Conservation (phyloP, 2,888 invertebrate genomes). For the Ctena decussata region DNA sequence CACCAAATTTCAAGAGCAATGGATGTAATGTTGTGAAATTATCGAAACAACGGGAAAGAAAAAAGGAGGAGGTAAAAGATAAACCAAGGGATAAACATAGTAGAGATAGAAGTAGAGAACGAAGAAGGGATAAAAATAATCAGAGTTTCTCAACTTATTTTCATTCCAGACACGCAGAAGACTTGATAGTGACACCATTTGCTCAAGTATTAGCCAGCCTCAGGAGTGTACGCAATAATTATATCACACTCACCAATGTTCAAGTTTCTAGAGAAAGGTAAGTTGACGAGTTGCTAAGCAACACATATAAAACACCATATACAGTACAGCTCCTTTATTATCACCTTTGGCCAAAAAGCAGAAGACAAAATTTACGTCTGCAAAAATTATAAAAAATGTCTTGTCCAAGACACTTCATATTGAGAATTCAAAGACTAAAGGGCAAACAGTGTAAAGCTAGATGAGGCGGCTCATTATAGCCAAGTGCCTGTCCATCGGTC, state of each 20-base stretch:
- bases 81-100: neutral
- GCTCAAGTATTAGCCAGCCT: slow-evolving; percentile 99
- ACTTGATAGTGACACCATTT: slow-evolving; percentile 99
- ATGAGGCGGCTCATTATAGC: too few species aligned
- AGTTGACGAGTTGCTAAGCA: too few species aligned
- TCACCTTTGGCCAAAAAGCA: too few species aligned
- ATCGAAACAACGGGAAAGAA: slow-evolving; percentile 61
- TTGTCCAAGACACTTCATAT: too few species aligned
- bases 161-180: slow-evolving; percentile 96
- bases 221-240: slow-evolving; percentile 99
- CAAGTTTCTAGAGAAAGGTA: slow-evolving; percentile 82
- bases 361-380: too few species aligned
- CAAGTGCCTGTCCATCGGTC: too few species aligned
- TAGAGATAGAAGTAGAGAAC: neutral
- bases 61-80: neutral
- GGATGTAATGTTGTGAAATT: slow-evolving; percentile 66
- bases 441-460: too few species aligned
- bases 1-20: slow-evolving; percentile 73
- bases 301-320: too few species aligned
- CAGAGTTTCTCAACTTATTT: slow-evolving; percentile 80
- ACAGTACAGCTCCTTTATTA: too few species aligned
- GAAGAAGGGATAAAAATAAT: slow-evolving; percentile 27
- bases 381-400: too few species aligned
- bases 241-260: slow-evolving; percentile 97
- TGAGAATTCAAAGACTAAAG: too few species aligned